Conservation (phyloP, 2,113 vertebrate genomes). For the Passer montanus region DNA sequence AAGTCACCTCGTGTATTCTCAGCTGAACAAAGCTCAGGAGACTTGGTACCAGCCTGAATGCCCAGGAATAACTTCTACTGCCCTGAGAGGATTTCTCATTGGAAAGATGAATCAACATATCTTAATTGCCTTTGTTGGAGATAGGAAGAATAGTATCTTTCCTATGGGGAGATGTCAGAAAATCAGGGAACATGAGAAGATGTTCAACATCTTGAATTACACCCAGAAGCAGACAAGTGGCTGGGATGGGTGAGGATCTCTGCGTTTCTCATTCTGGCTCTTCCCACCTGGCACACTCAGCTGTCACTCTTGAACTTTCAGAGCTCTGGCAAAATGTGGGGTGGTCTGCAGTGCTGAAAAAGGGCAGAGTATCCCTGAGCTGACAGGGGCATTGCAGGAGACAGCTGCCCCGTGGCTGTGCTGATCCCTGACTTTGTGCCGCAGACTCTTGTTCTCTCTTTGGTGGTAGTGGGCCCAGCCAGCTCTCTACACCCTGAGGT, state of each 20-base stretch:
- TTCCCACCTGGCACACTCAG: neutral
- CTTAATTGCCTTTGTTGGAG: neutral
- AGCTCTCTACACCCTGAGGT: neutral
- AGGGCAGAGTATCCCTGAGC: neutral
- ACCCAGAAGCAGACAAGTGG: neutral
- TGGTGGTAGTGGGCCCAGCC: neutral
- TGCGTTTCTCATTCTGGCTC: neutral
- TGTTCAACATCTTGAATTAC: neutral
- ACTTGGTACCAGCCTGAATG: neutral
- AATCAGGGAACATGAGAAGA: neutral
- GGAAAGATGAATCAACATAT: neutral
- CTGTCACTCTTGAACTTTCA: neutral
- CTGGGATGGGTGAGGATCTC: neutral
- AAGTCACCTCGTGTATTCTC: neutral
- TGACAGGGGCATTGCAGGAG: neutral
- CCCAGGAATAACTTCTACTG: neutral
- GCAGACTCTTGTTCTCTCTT: neutral
- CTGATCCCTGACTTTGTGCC: neutral
- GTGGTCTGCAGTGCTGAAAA: neutral
- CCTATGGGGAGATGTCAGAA: neutral
- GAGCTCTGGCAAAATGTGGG: neutral
- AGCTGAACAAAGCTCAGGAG: neutral
- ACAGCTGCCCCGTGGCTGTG: rapidly evolving
- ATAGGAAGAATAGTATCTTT: neutral
- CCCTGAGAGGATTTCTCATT: neutral